A percentile compares a stretch with the other conserved stretches of the same genome.
Evolutionary conservation across 2,113 vertebrate species (phyloP).

Genomic region (Pica pica): DNA sequence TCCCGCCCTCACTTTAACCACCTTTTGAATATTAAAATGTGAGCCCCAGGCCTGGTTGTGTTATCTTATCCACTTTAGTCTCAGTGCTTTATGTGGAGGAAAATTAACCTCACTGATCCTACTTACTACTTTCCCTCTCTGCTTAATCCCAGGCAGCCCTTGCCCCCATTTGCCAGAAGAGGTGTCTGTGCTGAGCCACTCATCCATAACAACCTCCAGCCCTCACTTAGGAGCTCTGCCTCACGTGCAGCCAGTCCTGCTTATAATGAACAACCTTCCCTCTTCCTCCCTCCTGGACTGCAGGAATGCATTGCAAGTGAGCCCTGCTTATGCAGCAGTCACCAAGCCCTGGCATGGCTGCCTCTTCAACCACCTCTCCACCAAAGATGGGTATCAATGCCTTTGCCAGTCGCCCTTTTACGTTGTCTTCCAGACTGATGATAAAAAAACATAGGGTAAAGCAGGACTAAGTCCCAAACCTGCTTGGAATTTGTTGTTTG

Average conservation of each 20-base stretch:
- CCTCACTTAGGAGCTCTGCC: neutral
- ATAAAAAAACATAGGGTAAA: neutral
- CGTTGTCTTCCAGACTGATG: neutral
- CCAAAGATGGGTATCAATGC: neutral
- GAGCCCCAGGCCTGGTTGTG: conserved; percentile 26
- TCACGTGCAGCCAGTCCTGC: neutral
- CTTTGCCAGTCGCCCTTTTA: neutral
- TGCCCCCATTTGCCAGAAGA: neutral
- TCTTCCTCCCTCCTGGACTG: neutral
- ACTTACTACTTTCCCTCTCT: neutral
- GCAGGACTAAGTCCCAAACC: neutral
- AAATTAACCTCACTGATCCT: conserved; percentile 46
- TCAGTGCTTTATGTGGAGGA: neutral
- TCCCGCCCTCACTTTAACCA: conserved; percentile 39
- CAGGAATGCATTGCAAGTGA: neutral
- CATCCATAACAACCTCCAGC: neutral
- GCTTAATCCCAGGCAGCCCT: neutral
- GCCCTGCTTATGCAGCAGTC: neutral
- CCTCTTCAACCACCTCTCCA: neutral
- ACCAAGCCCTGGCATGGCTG: neutral
- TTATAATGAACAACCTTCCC: fast-evolving
- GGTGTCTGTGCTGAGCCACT: neutral
- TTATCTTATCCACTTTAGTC: conserved; percentile 50
- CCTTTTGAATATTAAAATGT: conserved; percentile 63
- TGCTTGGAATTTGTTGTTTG: neutral